These are phyloP conservation scores for Coenonympha arcania DNA, from an alignment of 2,888 invertebrate genomes.

Conservation along the genomic window DNA sequence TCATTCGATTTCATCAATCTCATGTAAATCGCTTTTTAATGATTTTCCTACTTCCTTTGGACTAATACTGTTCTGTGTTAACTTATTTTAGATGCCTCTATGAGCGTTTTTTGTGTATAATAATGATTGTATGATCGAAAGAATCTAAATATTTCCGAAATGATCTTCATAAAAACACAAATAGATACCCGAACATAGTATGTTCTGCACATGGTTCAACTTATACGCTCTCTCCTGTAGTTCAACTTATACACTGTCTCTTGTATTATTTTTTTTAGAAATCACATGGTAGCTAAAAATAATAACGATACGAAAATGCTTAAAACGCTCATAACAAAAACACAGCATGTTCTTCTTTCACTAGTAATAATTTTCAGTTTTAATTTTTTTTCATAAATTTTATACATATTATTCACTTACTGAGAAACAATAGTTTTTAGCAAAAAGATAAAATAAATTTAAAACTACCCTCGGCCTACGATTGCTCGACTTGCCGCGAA, in stretches of 20 bases:
- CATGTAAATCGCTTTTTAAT: slow-evolving; percentile 4
- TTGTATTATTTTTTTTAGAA: too few species aligned
- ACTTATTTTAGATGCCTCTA: neutral
- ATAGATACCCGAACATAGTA: too few species aligned
- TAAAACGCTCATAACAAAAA: neutral
- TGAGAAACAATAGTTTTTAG: neutral
- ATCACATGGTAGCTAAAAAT: too few species aligned
- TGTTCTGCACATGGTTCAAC: too few species aligned
- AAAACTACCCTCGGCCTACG: too few species aligned
- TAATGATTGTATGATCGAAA: neutral
- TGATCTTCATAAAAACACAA: neutral
- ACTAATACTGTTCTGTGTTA: neutral
- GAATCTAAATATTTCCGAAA: neutral
- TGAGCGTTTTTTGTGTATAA: neutral
- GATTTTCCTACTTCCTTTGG: neutral
- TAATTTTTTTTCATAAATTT: neutral
- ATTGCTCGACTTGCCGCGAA: too few species aligned
- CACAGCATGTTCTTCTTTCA: neutral
- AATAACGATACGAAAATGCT: too few species aligned
- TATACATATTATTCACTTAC: neutral
- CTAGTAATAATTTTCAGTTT: neutral
- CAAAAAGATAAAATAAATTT: too few species aligned
- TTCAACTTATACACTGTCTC: too few species aligned
- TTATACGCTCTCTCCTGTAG: too few species aligned
- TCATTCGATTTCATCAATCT: neutral